Conservation (phyloP, 2,888 invertebrate species). For the Biston stratarius region DNA sequence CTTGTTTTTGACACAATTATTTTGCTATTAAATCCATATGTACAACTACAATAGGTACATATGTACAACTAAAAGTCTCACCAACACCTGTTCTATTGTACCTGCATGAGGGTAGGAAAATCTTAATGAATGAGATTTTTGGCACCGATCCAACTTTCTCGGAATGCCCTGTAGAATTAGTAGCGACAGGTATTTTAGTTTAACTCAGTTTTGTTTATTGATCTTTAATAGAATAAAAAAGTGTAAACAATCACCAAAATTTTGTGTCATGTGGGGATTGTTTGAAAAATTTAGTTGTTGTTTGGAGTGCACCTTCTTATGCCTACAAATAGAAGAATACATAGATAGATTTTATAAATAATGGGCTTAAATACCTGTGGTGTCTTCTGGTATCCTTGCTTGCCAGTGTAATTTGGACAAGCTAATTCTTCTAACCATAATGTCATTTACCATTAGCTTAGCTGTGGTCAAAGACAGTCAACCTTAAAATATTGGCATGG, state of each 20-base stretch:
- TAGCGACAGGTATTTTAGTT: slow-evolving; percentile 39
- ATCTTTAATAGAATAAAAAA: slow-evolving; percentile 26
- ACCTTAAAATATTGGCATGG: not conserved
- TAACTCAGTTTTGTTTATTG: slow-evolving; percentile 44
- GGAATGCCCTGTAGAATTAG: slow-evolving; percentile 43
- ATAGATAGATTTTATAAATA: not conserved
- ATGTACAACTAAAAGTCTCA: slow-evolving; percentile 15
- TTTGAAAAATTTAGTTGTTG: slow-evolving; percentile 4
- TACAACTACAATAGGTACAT: no score
- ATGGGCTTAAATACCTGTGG: no score
- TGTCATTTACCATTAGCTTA: no score
- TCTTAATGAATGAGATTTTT: slow-evolving; percentile 47
- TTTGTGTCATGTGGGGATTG: not conserved
- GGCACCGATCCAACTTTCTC: slow-evolving; percentile 37
- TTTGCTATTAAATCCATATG: slow-evolving; percentile 8
- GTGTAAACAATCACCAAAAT: slow-evolving; percentile 17
- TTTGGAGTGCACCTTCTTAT: not conserved
- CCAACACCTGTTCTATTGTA: slow-evolving; percentile 33
- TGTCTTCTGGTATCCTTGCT: no score
- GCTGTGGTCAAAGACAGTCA: not conserved
- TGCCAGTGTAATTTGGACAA: no score
- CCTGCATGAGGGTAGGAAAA: slow-evolving; percentile 39
- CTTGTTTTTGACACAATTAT: not conserved
- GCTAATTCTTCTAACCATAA: no score
- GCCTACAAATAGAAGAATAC: no score